A percentile compares a stretch with the other conserved stretches of the same genome.
phyloP scores from a whole-genome alignment of 1,140 invertebrate species.

The Parasteatoda tepidariorum region DNA sequence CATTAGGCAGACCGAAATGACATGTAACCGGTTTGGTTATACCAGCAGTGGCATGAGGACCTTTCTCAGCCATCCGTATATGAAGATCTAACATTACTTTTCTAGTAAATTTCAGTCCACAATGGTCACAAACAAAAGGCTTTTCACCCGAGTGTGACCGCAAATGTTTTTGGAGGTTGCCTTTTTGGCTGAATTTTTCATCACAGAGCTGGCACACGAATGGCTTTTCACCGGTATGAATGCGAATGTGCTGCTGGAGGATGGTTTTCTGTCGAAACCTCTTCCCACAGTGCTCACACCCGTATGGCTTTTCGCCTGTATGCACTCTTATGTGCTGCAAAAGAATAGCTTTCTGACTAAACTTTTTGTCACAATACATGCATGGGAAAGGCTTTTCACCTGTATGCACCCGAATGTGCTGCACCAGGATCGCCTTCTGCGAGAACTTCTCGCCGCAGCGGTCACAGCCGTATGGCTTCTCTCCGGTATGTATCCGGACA shows the following conservation, averaged over 20 bases:
- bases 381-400: slow-evolving; percentile 69
- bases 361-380: slow-evolving; percentile 63
- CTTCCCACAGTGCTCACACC: slow-evolving; percentile 73
- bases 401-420: slow-evolving; percentile 78
- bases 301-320: slow-evolving; percentile 77
- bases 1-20: slow-evolving; percentile 36
- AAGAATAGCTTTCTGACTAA: slow-evolving; percentile 63
- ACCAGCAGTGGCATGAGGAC: background rate
- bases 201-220: slow-evolving; percentile 90
- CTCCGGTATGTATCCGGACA: slow-evolving; percentile 74
- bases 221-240: slow-evolving; percentile 95
- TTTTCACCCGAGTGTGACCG: slow-evolving; percentile 75
- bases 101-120: slow-evolving; percentile 76
- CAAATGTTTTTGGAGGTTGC: slow-evolving; percentile 95
- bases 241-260: slow-evolving; percentile 93
- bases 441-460: slow-evolving; percentile 91
- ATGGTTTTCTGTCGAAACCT: slow-evolving; percentile 81
- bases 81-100: slow-evolving; percentile 79
- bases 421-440: slow-evolving; percentile 71
- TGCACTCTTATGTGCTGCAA: slow-evolving; percentile 82
- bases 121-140: slow-evolving; percentile 73
- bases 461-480: slow-evolving; percentile 90
- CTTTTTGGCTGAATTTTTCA: slow-evolving; percentile 95
- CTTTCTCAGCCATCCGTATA: slow-evolving; percentile 65
- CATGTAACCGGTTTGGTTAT: slow-evolving; percentile 30